Evolutionary conservation across 2,113 vertebrate genomes (phyloP).

Genomic region (Harpagus bidentatus): DNA sequence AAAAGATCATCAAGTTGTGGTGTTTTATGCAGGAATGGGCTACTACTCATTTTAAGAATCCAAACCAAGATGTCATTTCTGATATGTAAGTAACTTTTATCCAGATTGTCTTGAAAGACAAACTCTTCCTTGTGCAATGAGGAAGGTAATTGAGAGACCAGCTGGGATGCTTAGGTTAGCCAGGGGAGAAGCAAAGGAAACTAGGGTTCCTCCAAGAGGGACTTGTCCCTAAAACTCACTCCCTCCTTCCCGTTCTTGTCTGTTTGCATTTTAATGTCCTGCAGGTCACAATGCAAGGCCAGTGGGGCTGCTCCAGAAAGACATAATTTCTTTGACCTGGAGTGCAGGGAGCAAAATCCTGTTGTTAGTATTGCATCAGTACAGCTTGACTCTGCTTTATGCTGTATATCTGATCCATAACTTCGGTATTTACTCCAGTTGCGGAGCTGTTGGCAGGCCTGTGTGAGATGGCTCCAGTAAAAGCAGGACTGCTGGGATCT

Average conservation of each 20-base stretch:
- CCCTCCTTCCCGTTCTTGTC: not conserved
- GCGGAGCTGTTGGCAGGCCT: not conserved
- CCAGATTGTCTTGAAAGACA: not conserved
- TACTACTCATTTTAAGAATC: not conserved
- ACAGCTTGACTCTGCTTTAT: not conserved
- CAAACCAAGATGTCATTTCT: not conserved
- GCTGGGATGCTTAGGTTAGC: not conserved
- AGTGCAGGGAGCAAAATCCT: not conserved
- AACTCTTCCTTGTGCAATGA: not conserved
- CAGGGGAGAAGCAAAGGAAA: not conserved
- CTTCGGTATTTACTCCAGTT: conserved; percentile 1
- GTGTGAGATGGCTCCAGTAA: conserved; percentile 15
- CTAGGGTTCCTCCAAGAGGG: not conserved
- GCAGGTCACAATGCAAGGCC: not conserved
- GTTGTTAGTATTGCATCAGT: not conserved
- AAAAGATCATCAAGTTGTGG: not conserved
- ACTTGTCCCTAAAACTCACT: not conserved
- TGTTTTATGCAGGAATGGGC: not conserved
- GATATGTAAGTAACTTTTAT: not conserved
- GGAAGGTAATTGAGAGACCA: not conserved
- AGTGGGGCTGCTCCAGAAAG: not conserved
- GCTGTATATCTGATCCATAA: not conserved
- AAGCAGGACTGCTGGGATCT: conserved; percentile 37
- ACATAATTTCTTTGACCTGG: not conserved
- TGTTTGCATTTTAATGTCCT: not conserved